Base-by-base conservation (phyloP, 1,140 invertebrate species). In the Tetramorium simillimum region DNA sequence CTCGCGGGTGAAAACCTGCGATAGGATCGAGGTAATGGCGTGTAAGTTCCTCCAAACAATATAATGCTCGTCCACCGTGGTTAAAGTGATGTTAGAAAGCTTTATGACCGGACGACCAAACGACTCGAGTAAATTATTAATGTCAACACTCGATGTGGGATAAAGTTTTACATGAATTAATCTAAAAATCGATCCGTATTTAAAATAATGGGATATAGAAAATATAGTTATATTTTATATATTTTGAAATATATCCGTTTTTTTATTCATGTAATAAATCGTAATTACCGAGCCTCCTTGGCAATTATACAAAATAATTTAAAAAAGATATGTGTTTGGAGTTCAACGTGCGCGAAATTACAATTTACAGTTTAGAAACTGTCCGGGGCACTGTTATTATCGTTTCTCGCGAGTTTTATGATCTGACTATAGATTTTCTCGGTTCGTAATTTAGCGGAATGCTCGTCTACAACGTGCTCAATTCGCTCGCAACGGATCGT, bases 401-500 rank as follows among this genome's bases (percentile, higher is more conserved):
- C 28, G 18, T 75, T 33, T 75, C 33, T 24, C 58, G 73, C 14
- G n/a, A 21, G 28, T 53, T 81, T 81, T 69, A 14, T 33, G 46
- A 62, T 62, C 37, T 28, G 60, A 37, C 51, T 72, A 72, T 21
- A 24, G 12, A 69, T 53, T 37, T 43, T 60, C 60, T n/a, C 58
- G 40, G 18, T 12, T 24, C 28, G 60, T 46, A 88, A 90, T 90
- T 88, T 80, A 75, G 58, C 78, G 72, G 46, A 89, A 53, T 58
- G 53, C 60, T 37, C 53, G 56, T 67, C 73, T 72, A 21, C 72
- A 75, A 60, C 40, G 65, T n/a, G 40, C 37, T 24, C 9, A 28
- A 72, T n/a, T 28, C 24, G 67, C 81, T 85, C 65, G 89, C 85
- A 76, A 53, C 33, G 40, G 10, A 51, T 46, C 82, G 16, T 62